These are phyloP conservation scores for Oceanodroma leucorhoa DNA, from an alignment of 2,797 vertebrate species.

Conservation along the genomic window DNA sequence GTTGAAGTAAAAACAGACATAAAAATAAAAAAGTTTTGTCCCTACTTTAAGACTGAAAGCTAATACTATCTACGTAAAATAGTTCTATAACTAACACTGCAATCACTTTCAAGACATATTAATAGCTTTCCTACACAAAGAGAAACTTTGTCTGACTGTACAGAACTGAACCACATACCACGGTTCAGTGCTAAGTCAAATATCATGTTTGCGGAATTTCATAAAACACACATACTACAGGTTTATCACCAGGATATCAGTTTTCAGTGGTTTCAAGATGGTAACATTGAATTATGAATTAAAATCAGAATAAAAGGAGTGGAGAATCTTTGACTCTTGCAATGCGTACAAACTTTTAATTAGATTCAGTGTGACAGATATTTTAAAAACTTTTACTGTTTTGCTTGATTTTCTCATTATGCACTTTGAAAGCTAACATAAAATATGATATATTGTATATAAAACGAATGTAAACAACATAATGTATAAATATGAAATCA, in stretches of 20 bases:
- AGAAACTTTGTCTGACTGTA: background rate
- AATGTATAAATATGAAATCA: background rate
- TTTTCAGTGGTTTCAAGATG: background rate
- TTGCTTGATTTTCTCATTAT: background rate
- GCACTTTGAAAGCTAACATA: background rate
- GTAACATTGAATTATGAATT: slow-evolving; percentile 1
- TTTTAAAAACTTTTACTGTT: background rate
- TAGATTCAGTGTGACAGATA: background rate
- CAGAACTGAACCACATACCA: background rate
- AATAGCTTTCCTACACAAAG: background rate
- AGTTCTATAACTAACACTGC: background rate
- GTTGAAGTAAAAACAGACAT: background rate
- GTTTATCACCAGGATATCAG: slow-evolving; percentile 1
- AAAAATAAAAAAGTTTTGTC: background rate
- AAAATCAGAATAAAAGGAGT: slow-evolving; percentile 3
- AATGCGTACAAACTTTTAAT: background rate
- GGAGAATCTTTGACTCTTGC: background rate
- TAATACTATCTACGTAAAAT: background rate
- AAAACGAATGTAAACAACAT: background rate
- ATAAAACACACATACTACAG: background rate
- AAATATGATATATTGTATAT: background rate
- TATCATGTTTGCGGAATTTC: background rate
- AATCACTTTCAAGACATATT: background rate
- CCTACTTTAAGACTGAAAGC: background rate
- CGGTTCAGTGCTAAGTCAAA: background rate